phyloP scores from a whole-genome alignment of 1,140 invertebrate genomes.

The Pogonomyrmex californicus region DNA sequence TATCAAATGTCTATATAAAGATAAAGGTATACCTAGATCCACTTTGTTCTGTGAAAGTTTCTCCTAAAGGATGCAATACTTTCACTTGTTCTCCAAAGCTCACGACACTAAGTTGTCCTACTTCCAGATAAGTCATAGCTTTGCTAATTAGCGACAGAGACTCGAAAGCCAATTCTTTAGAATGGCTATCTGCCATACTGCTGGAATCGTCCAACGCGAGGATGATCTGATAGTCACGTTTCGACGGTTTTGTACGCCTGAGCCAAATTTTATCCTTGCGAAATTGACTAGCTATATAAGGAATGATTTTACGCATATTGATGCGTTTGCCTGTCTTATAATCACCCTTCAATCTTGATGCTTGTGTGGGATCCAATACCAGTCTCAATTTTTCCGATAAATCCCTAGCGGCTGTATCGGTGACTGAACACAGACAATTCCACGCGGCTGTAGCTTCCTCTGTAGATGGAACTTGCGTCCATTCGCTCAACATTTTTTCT shows the following conservation, averaged over 20 bases:
- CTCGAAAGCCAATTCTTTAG: constrained; percentile 97
- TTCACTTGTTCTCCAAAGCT: constrained; percentile 96
- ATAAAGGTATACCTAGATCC: constrained; percentile 89
- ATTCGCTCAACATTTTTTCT: constrained; percentile 87
- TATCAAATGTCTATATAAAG: background rate
- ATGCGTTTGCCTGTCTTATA: constrained; percentile 98
- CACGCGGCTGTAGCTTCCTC: constrained; percentile 87
- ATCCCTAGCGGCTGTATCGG: constrained; percentile 92
- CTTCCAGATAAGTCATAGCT: constrained; percentile 97
- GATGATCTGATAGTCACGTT: constrained; percentile 98
- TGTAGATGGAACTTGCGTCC: constrained; percentile 86
- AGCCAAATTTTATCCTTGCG: constrained; percentile 99
- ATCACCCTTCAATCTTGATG: constrained; percentile 96
- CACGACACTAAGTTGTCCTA: constrained; percentile 95
- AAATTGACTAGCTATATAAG: constrained; percentile 99
- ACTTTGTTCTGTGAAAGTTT: constrained; percentile 94
- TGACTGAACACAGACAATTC: constrained; percentile 88
- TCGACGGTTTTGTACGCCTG: constrained; percentile 97
- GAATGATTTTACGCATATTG: constrained; percentile 99
- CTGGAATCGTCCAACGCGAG: constrained; percentile 99
- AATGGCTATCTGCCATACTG: constrained; percentile 96
- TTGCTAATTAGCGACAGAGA: constrained; percentile 97
- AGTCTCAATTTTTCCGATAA: constrained; percentile 97
- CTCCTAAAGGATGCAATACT: constrained; percentile 94
- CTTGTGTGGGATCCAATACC: constrained; percentile 97